Percentiles rank a stretch among this genome's conserved stretches.
Conservation (phyloP, 2,113 vertebrate genomes). For the Cromileptes altivelis region DNA sequence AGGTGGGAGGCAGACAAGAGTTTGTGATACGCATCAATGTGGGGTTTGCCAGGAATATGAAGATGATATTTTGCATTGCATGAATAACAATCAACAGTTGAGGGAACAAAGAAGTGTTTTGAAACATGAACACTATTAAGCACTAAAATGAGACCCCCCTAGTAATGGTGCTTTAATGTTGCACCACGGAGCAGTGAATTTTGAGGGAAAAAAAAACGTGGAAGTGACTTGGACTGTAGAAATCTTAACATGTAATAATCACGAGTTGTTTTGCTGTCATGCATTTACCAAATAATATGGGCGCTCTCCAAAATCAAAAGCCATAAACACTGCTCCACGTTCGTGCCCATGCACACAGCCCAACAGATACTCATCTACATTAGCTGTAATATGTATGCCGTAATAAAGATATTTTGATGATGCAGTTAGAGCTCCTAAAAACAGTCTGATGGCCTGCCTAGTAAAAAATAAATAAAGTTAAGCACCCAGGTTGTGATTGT, state of each 20-base stretch:
- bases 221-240: conserved; percentile 57
- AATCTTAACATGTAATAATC: conserved; percentile 63
- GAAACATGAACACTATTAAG: conserved; percentile 74
- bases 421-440: conserved; percentile 62
- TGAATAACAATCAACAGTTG: conserved; percentile 80
- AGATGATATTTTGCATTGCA: conserved; percentile 69
- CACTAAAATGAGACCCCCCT: conserved; percentile 71
- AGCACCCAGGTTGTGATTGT: conserved; percentile 78
- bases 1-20: conserved; percentile 67
- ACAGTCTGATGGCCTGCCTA: conserved; percentile 48
- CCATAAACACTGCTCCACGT: conserved; percentile 25
- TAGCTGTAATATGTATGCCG: conserved; percentile 46
- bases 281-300: conserved; percentile 48
- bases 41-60: conserved; percentile 62
- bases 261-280: conserved; percentile 51
- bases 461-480: conserved; percentile 75
- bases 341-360: conserved; percentile 44
- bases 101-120: conserved; percentile 70
- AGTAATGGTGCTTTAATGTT: conserved; percentile 82
- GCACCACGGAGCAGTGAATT: conserved; percentile 62
- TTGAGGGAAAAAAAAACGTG: conserved; percentile 56
- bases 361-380: conserved; percentile 55
- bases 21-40: conserved; percentile 69
- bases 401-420: conserved; percentile 66
- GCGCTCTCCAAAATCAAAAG: conserved; percentile 38